Evolutionary conservation across 2,888 invertebrate genomes (phyloP).

Genomic region (Amorpha juglandis): DNA sequence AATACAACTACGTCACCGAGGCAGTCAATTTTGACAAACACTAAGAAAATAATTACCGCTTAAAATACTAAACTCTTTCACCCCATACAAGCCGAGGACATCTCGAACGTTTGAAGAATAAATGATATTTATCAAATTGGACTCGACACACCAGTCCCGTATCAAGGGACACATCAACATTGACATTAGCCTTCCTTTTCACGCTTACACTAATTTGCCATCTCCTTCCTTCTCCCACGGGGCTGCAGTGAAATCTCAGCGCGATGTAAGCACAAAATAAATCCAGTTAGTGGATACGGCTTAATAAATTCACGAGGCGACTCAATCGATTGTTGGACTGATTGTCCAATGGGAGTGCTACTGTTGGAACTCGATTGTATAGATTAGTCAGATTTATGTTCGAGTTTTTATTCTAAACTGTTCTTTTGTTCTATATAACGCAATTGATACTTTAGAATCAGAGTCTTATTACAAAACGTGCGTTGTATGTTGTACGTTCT

Average conservation of each 20-base stretch:
- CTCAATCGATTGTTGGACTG: conserved; percentile 58
- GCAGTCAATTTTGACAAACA: background rate
- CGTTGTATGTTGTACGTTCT: no score
- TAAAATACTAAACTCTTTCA: background rate
- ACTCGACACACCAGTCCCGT: conserved; percentile 7
- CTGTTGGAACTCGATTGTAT: conserved; percentile 42
- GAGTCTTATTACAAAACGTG: no score
- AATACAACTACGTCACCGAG: no score
- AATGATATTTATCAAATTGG: conserved; percentile 12
- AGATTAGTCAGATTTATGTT: conserved; percentile 20
- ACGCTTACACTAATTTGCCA: conserved; percentile 18
- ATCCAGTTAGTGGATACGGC: conserved; percentile 50
- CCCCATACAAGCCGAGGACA: background rate
- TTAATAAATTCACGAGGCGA: conserved; percentile 60
- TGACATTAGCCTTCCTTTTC: conserved; percentile 8
- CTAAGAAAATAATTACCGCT: background rate
- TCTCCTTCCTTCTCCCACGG: conserved; percentile 32
- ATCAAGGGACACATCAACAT: conserved; percentile 3
- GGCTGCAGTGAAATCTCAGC: conserved; percentile 42
- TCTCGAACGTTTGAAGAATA: conserved; percentile 15
- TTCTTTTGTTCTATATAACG: no score
- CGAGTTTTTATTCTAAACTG: background rate
- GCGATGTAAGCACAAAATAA: conserved; percentile 60
- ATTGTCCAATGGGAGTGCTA: conserved; percentile 54
- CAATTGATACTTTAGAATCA: no score